Evolutionary conservation across 2,113 vertebrate species (phyloP).

Genomic region (Podocnemis expansa): DNA sequence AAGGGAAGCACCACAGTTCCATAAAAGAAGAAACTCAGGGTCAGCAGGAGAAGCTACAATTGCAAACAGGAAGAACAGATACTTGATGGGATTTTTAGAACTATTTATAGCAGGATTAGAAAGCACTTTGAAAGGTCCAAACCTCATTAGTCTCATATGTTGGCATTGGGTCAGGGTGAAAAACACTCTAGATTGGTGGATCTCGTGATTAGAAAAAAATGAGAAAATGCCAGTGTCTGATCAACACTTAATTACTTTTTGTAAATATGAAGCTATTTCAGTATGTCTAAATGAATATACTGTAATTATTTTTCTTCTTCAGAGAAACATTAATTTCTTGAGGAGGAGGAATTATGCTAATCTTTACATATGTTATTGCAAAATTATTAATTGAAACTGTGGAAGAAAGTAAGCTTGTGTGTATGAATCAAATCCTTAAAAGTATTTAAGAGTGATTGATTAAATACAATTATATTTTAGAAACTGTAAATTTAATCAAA

Average conservation of each 20-base stretch:
- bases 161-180: constrained; percentile 16
- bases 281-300: constrained; percentile 64
- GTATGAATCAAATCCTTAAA: constrained; percentile 25
- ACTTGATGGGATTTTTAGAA: background rate
- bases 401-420: background rate
- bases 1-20: background rate
- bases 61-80: background rate
- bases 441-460: constrained; percentile 18
- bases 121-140: constrained; percentile 11
- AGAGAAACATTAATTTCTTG: constrained; percentile 60
- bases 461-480: constrained; percentile 26
- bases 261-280: constrained; percentile 75
- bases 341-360: constrained; percentile 64
- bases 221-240: constrained; percentile 64
- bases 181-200: constrained; percentile 54
- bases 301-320: constrained; percentile 65
- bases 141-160: constrained; percentile 49
- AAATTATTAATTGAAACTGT: constrained; percentile 47
- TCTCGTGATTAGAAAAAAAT: constrained; percentile 60
- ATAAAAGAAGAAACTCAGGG: background rate
- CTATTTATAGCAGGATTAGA: background rate
- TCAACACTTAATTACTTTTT: constrained; percentile 76
- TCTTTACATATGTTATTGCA: constrained; percentile 53
- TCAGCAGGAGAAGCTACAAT: background rate
- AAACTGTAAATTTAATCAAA: background rate